A percentile compares a stretch with the other conserved stretches of the same genome.
These are phyloP conservation scores for Cyanoramphus novaezelandiae DNA, from an alignment of 2,113 vertebrate species.

Conservation along the genomic window DNA sequence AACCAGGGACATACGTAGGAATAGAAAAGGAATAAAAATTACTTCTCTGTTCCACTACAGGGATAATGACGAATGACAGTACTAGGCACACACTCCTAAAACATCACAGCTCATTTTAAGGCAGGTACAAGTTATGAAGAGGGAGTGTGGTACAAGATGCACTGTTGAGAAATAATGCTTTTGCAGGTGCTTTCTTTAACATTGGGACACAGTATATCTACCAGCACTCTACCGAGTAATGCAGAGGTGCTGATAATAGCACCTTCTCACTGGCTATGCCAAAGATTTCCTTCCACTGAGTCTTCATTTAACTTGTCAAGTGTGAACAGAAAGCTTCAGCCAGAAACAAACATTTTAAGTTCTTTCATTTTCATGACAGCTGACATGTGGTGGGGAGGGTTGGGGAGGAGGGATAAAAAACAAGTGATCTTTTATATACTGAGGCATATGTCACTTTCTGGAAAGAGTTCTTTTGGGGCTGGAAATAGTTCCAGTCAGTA, in stretches of 20 bases:
- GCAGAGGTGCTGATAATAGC: background rate
- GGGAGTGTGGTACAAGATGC: background rate
- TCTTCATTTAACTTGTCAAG: background rate
- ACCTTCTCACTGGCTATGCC: background rate
- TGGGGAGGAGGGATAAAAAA: background rate
- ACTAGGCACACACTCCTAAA: background rate
- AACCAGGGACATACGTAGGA: background rate
- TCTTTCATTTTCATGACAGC: background rate
- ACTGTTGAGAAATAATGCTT: background rate
- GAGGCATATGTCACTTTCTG: background rate
- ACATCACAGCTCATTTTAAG: background rate
- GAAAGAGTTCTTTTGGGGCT: background rate
- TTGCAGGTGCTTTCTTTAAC: background rate
- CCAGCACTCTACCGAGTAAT: accelerated
- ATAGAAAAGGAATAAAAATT: background rate
- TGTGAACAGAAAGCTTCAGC: background rate
- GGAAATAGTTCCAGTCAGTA: background rate
- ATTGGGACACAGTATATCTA: background rate
- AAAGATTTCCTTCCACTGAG: background rate
- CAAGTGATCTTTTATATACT: background rate
- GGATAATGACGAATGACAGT: accelerated
- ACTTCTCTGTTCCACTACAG: background rate
- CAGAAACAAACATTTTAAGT: background rate
- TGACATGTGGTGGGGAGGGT: background rate
- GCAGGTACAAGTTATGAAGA: background rate